Evolutionary conservation across 1,140 invertebrate genomes (phyloP).

Genomic region (Drosophila ogumai): DNA sequence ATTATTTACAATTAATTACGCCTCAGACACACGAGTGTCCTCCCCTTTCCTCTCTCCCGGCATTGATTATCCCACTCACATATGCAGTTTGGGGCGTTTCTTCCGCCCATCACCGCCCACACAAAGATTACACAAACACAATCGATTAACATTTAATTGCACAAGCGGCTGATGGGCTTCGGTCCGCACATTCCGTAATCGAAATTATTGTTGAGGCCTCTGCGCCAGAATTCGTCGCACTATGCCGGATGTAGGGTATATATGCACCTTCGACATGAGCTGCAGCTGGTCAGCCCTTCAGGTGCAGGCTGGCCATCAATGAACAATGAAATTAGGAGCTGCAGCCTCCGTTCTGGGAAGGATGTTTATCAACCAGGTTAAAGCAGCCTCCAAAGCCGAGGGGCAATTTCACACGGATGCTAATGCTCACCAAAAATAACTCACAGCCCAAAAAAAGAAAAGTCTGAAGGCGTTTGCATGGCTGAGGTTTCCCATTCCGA

Average conservation of each 20-base stretch:
- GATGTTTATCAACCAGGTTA: constrained; percentile 39
- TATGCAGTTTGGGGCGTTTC: constrained; percentile 42
- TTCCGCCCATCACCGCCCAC: constrained; percentile 5
- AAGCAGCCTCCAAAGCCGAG: constrained; percentile 34
- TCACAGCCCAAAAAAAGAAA: constrained; percentile 20
- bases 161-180: constrained; percentile 51
- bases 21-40: constrained; percentile 42
- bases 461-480: constrained; percentile 49
- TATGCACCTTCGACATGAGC: background rate
- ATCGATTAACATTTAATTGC: constrained; percentile 80
- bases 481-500: constrained; percentile 41
- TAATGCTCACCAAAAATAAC: constrained; percentile 43
- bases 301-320: constrained; percentile 34
- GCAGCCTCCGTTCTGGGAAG: background rate
- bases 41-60: background rate
- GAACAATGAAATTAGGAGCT: constrained; percentile 51
- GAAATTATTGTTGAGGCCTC: constrained; percentile 70
- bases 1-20: constrained; percentile 81
- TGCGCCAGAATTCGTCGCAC: constrained; percentile 25
- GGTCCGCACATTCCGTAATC: constrained; percentile 57
- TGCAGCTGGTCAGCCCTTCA: background rate
- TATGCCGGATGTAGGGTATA: constrained; percentile 4
- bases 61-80: constrained; percentile 42
- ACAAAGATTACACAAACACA: constrained; percentile 57
- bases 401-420: constrained; percentile 49